Evolutionary conservation across 2,113 vertebrate species (phyloP).

Genomic region (Suricata suricatta): DNA sequence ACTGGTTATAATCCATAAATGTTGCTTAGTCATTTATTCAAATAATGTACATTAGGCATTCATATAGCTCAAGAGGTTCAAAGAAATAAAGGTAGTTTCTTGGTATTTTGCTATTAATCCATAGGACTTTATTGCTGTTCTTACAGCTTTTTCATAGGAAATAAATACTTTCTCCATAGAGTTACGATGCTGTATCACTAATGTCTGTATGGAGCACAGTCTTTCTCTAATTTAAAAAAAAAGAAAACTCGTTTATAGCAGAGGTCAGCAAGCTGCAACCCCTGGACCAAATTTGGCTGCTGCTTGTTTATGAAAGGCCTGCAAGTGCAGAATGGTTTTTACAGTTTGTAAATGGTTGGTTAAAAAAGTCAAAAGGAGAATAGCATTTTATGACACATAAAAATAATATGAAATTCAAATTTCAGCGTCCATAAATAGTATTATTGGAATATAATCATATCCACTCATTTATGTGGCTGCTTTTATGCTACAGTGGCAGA

Average conservation of each 20-base stretch:
- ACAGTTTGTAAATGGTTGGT: neutral
- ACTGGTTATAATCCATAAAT: neutral
- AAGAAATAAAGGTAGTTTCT: neutral
- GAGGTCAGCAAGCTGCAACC: neutral
- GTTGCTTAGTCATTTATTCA: neutral
- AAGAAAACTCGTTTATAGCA: neutral
- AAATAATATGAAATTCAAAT: slow-evolving; percentile 41
- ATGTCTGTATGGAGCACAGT: neutral
- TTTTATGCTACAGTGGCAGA: neutral
- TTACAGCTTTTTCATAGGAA: neutral
- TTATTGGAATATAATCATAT: neutral
- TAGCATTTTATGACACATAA: neutral
- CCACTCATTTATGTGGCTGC: neutral
- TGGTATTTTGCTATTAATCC: neutral
- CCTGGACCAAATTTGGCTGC: neutral
- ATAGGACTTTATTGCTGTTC: neutral
- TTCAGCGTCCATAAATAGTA: neutral
- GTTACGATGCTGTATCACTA: neutral
- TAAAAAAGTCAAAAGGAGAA: slow-evolving; percentile 31
- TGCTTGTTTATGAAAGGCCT: neutral
- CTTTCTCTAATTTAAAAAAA: neutral
- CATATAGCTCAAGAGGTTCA: neutral
- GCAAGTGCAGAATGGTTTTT: neutral
- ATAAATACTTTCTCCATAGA: neutral
- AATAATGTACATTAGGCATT: neutral